A percentile compares a stretch with the other conserved stretches of the same genome.
These are phyloP conservation scores for Branchinecta lindahli DNA, from an alignment of 1,140 invertebrate species.

Conservation along the genomic window DNA sequence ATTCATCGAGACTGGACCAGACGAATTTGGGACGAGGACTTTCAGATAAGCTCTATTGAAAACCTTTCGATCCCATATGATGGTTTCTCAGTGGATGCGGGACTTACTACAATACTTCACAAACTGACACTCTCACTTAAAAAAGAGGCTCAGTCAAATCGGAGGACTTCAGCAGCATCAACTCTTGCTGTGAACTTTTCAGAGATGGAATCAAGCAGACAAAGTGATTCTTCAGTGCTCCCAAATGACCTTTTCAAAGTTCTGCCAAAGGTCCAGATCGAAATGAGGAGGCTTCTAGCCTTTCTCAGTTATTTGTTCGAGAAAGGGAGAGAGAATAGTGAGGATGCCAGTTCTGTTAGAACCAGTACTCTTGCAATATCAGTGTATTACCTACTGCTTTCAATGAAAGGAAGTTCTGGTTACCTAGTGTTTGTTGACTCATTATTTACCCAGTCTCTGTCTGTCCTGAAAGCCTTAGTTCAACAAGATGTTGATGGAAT, in stretches of 20 bases:
- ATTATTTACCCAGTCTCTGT: not conserved
- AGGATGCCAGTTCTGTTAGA: not conserved
- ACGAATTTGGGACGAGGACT: not conserved
- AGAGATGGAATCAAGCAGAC: not conserved
- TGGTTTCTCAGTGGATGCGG: not conserved
- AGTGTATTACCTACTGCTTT: not conserved
- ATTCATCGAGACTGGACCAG: not conserved
- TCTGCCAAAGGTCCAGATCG: not conserved
- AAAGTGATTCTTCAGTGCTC: not conserved
- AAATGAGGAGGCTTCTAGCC: not conserved
- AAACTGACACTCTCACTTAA: not conserved
- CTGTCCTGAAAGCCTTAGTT: not conserved
- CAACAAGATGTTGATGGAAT: not conserved
- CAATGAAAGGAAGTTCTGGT: not conserved
- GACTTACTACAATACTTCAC: not conserved
- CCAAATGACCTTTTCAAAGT: not conserved
- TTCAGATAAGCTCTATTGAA: not conserved
- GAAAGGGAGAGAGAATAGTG: not conserved
- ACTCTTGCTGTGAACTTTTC: not conserved
- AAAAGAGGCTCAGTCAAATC: not conserved
- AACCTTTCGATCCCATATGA: not conserved
- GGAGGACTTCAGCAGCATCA: not conserved
- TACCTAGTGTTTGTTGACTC: slow-evolving; percentile 1
- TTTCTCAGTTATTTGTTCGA: not conserved
- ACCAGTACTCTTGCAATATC: not conserved